Conservation (phyloP, 2,888 invertebrate genomes). For the Drosophila nigritarsus region DNA sequence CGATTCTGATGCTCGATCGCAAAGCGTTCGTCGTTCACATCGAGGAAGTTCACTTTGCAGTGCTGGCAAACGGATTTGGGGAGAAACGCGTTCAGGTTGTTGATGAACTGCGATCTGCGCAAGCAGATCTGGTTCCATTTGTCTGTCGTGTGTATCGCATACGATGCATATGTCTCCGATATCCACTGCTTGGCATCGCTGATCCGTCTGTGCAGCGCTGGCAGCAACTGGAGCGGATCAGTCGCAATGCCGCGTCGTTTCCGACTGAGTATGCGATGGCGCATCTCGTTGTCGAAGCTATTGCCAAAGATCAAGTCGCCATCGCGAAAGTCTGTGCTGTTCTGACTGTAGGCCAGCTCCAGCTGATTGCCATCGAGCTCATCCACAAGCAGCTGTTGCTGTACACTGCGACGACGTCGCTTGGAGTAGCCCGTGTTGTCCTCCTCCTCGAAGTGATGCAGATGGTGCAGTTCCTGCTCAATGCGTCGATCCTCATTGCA, state of each 20-base stretch:
- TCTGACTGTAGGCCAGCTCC: constrained; percentile 71
- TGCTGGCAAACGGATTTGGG: constrained; percentile 90
- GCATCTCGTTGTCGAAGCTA: constrained; percentile 86
- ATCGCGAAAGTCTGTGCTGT: constrained; percentile 83
- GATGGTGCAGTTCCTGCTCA: constrained; percentile 85
- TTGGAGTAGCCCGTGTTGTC: constrained; percentile 87
- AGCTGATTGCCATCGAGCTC: constrained; percentile 59
- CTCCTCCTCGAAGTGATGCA: constrained; percentile 87
- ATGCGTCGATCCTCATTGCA: constrained; percentile 89
- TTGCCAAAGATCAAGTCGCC: constrained; percentile 87
- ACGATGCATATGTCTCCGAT: constrained; percentile 94
- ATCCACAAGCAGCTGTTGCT: constrained; percentile 36
- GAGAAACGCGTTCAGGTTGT: constrained; percentile 91
- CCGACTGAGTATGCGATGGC: constrained; percentile 86
- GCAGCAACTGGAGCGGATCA: constrained; percentile 86
- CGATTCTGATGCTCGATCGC: constrained; percentile 91
- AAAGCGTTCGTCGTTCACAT: constrained; percentile 92
- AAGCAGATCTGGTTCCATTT: constrained; percentile 93
- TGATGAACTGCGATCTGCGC: constrained; percentile 91
- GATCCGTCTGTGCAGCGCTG: constrained; percentile 87
- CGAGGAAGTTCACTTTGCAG: constrained; percentile 91
- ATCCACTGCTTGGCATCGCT: constrained; percentile 93
- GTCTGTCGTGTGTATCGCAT: constrained; percentile 93
- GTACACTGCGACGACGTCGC: constrained; percentile 84
- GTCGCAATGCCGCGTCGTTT: constrained; percentile 85